Evolutionary conservation across 2,797 vertebrate species (phyloP).

Genomic region (Cyprinodon diabolis): DNA sequence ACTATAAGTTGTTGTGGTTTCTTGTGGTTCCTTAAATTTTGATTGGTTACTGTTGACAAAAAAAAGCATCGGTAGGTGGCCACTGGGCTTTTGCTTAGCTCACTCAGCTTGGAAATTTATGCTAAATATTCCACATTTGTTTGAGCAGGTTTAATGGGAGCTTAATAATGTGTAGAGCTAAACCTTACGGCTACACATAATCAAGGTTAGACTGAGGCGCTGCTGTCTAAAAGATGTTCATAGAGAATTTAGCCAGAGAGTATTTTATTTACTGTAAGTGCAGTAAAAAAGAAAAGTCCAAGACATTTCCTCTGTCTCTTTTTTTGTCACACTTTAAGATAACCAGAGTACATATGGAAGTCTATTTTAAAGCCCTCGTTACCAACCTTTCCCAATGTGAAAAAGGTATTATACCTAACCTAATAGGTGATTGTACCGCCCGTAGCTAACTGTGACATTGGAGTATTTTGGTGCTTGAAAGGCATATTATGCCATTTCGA

Average conservation of each 20-base stretch:
- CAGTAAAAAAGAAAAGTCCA: no score
- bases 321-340: not conserved
- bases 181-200: no score
- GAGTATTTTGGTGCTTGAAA: not conserved
- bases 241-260: constrained; percentile 14
- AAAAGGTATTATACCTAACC: not conserved
- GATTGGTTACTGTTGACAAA: no score
- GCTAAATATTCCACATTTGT: no score
- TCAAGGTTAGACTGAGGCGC: not conserved
- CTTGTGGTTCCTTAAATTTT: no score
- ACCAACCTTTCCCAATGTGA: not conserved
- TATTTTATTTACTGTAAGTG: constrained; percentile 21
- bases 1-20: no score
- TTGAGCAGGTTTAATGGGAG: no score
- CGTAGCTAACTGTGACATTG: not conserved
- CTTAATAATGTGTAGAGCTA: no score
- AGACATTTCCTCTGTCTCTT: not conserved
- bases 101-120: no score
- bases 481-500: not conserved
- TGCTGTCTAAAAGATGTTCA: constrained; percentile 12
- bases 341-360: not conserved
- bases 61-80: no score
- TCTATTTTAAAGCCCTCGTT: not conserved
- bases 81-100: no score
- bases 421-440: not conserved